Base-by-base conservation (phyloP, 2,113 vertebrate genomes). In the Noturus placidus region DNA sequence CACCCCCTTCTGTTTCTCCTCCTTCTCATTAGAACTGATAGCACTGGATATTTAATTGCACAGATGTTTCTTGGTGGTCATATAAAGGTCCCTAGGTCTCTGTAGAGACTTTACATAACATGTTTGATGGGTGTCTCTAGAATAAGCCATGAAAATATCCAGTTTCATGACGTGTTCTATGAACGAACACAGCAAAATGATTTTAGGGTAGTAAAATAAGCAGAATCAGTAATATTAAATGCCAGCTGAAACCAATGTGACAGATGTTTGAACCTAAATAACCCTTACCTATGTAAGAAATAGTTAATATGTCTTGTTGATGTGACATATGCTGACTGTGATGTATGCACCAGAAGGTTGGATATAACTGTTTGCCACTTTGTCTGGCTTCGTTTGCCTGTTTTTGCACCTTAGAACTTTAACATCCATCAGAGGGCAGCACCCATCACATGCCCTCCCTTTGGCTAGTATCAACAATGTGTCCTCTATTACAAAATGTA, bases 401-500 rank as follows among this genome's bases (percentile, higher is more conserved):
- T 69, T 78, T 52, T 83, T 77, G 52, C 54, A 10, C 67, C 4
- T 86, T 54, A 89, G 65, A 22, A 77, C 57, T 57, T 74, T 19
- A 69, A 82, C 86, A 54, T 87, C 56, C 52, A 83, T 82, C 33
- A 69, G 59, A 85, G 83, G 80, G 59, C 81, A 88, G 56, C 5
- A 30, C 46, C 59, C 61, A 14, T 82, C 50, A 79, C 57, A 69
- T 9, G 46, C 50, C 27, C 35, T 83, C 17, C 35, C 46, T 67
- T 65, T 56, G 14, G 78, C 13, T 8, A 38, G 50, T 82, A 57
- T 81, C 74, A 88, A 88, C 74, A 88, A 88, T 84, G 84, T 61
- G 82, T 61, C 61, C 82, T 76, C 84, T 90, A 78, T 86, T 65
- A 38, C 63, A 57, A 17, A 85, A 30, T 74, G 35, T 76, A 67